Conservation (phyloP, 2,888 invertebrate genomes). For the Dasysyrphus albostriatus region DNA sequence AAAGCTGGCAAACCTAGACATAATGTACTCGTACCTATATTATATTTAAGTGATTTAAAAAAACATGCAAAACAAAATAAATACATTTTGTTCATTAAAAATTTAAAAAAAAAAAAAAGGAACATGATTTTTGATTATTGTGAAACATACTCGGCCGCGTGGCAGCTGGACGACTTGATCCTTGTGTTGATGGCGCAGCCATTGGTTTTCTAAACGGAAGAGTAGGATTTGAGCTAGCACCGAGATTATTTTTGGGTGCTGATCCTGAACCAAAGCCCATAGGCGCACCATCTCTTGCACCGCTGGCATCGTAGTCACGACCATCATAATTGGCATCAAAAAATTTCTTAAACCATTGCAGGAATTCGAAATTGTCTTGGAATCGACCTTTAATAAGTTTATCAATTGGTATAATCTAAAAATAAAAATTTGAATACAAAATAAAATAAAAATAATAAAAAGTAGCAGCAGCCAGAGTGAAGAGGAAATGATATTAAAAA, state of each 20-base stretch:
- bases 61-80: constrained; percentile 15
- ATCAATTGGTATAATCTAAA: constrained; percentile 84
- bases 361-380: constrained; percentile 99
- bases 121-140: constrained; percentile 36
- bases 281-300: constrained; percentile 92
- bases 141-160: constrained; percentile 82
- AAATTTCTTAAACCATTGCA: constrained; percentile 99
- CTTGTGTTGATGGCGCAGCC: constrained; percentile 74
- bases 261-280: constrained; percentile 89
- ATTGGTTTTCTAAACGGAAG: constrained; percentile 79
- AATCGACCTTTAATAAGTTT: constrained; percentile 97
- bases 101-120: constrained; percentile 39
- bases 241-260: constrained; percentile 81
- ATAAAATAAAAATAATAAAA: constrained; percentile 65
- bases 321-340: constrained; percentile 99
- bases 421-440: constrained; percentile 70
- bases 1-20: background rate
- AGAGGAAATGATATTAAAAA: constrained; percentile 52
- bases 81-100: background rate
- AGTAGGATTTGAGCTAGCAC: constrained; percentile 78
- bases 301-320: constrained; percentile 95
- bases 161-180: constrained; percentile 78
- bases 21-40: background rate
- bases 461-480: constrained; percentile 51
- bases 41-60: constrained; percentile 5